Evolutionary conservation across 1,140 invertebrate species (phyloP), one percentile per base, ranked within the genome.

Genomic region (Macrocentrus cingulum): DNA sequence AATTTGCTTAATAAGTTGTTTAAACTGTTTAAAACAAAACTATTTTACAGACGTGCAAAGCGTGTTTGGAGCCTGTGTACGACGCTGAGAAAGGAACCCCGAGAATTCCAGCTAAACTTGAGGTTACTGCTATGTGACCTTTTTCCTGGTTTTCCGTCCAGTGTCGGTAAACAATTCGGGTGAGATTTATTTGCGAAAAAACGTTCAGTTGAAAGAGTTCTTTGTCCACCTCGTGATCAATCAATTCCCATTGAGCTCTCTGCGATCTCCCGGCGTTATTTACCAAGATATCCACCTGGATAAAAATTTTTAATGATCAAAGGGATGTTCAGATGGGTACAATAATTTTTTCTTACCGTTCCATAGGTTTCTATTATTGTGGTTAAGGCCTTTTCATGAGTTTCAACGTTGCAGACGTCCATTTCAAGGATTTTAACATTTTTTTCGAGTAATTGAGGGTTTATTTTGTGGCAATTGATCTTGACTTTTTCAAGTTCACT

Each of bases 231-330:
- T 81, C 67, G 0, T 92, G 42, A 1, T 91, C 84, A 58, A 91
- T 92, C 1, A 89, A 80, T 57, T 88, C 85, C 87, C 90, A 94
- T 20, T 70, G 59, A 1, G 89, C 90, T 60, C 91, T 74, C 77
- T 95, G 92, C 23, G 88, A 88, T 61, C 91, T 75, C 2, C 91
- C 91, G 11, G 91, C 91, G 80, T 94, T 94, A 68, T 90, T 91
- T 0, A 94, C 83, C 18, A 94, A 77, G 57, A 93, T 84, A 74
- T 94, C 89, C 7, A 94, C 68, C 86, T 87, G 59, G 22, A 74
- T 69, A 53, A 60, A 52, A 51, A 63, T 42, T 56, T 39, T 41
- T 7, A 37, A 45, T 39, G 11, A 41, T 36, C 13, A 13, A 16
- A 1, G 32, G 2, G 18, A 46, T 11, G 23, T n/a, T n/a, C n/a